A percentile compares a stretch with the other conserved stretches of the same genome.
Conservation (phyloP, 2,113 vertebrate genomes). For the Mesembrinibis cayennensis region DNA sequence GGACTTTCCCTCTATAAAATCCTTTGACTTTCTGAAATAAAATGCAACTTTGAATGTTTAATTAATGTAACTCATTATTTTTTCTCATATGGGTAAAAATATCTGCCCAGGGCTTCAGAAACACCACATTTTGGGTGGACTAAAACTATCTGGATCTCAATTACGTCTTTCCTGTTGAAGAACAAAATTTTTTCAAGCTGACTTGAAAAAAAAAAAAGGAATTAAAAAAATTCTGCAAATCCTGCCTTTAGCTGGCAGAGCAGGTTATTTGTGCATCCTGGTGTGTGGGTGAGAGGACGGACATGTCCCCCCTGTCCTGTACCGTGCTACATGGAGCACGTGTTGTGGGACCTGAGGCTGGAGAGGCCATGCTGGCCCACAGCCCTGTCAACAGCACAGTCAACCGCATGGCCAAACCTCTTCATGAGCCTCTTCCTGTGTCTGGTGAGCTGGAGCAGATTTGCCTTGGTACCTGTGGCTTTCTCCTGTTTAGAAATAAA, state of each 20-base stretch:
- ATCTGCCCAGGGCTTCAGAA: background rate
- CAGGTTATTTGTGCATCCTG: background rate
- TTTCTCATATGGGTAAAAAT: background rate
- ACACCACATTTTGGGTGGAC: background rate
- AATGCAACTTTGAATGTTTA: background rate
- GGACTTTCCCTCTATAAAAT: background rate
- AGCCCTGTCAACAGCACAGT: background rate
- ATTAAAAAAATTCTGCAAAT: background rate
- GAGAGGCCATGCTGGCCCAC: background rate
- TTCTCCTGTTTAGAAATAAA: background rate
- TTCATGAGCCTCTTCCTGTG: fast-evolving
- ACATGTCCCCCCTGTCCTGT: background rate
- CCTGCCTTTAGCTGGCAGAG: background rate
- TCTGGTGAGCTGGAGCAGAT: background rate
- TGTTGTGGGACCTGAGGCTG: background rate
- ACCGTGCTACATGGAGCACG: fast-evolving
- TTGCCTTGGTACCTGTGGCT: background rate
- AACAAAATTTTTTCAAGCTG: background rate
- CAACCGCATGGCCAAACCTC: background rate
- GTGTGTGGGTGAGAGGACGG: background rate
- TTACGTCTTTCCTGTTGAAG: background rate
- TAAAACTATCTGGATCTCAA: background rate
- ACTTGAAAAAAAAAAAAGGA: background rate
- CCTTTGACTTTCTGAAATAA: background rate
- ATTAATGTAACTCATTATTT: background rate